Evolutionary conservation across 2,797 vertebrate genomes (phyloP).

Genomic region (Moxostoma hubbsi): DNA sequence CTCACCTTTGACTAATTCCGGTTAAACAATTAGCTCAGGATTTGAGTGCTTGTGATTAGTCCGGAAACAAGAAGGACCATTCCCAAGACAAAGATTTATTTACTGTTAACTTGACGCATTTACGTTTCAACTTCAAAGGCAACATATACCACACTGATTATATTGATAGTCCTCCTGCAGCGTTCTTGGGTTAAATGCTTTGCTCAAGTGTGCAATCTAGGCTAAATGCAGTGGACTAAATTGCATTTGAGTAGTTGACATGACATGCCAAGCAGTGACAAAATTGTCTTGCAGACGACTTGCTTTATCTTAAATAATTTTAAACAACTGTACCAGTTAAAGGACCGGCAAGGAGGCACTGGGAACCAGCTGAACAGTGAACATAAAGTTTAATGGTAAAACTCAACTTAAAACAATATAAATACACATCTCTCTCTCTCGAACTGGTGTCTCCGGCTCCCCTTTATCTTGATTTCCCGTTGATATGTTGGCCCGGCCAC

Average conservation of each 20-base stretch:
- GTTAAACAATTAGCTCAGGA: constrained; percentile 9
- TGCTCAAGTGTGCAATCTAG: not conserved
- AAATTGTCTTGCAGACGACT: not conserved
- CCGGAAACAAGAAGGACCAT: not conserved
- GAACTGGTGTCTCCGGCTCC: too few species aligned
- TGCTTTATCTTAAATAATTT: too few species aligned
- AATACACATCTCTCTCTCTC: too few species aligned
- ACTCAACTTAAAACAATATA: too few species aligned
- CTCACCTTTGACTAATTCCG: not conserved
- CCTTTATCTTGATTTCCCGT: too few species aligned
- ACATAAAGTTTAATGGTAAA: too few species aligned
- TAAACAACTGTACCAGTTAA: too few species aligned
- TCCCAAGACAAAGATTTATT: constrained; percentile 14
- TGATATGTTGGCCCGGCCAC: too few species aligned
- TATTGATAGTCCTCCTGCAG: not conserved
- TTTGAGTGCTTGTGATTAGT: constrained; percentile 9
- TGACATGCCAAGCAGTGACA: not conserved
- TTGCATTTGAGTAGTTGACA: not conserved
- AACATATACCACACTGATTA: not conserved
- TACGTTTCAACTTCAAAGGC: not conserved
- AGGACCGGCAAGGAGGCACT: too few species aligned
- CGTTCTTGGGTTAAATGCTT: not conserved
- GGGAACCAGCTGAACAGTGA: too few species aligned
- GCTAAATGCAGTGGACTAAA: not conserved
- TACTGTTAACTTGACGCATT: not conserved